Base-by-base conservation (phyloP, 92 coral and sea anemone species). In the Parazoanthus atlanticus region DNA sequence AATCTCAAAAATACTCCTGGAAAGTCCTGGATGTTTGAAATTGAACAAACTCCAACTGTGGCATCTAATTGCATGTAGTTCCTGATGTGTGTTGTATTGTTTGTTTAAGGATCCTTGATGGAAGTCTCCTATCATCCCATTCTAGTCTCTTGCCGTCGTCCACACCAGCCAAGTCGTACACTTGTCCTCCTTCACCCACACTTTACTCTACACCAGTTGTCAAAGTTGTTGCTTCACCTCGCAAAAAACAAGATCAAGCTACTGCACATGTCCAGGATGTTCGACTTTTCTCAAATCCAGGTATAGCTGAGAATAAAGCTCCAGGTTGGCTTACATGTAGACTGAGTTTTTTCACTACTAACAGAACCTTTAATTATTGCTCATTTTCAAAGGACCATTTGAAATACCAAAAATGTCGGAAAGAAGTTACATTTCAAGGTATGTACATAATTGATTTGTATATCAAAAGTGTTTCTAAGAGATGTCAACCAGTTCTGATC, bases 81-180 rank as follows among this genome's bases (percentile, higher is more conserved):
- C 13, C 23, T 43, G 73, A 56, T 40, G 30, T 52, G 72, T 28
- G 28, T 23, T 15, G 19, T 83, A 3, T 85, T 69, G 33, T 41
- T 40, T 79, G 61, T 79, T 56, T 40, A 76, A 93, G 94, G 67
- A 72, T 85, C 49, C 85, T 69, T 32, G 92, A 90, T 72, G 90
- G 93, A 81, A 92, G 94, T 84, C 25, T 94, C 6, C 73, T 92
- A 49, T 94, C 96, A 29, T 86, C 96, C 61, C 89, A 89, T 46
- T 94, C 96, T 0, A 94, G 90, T 84, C 86, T 94, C 47, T 32
- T 79, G n/a, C 90, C 94, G n/a, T 64, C 88, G 12, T 81, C 88
- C 56, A 73, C 90, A 9, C 74, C 90, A 25, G 30, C 71, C 41
- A 79, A 52, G 40, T 80, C 93, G 12, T 81, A 88, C 61, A 86